Base-by-base conservation (phyloP, 2,888 invertebrate species). In the Keiferia lycopersicella region DNA sequence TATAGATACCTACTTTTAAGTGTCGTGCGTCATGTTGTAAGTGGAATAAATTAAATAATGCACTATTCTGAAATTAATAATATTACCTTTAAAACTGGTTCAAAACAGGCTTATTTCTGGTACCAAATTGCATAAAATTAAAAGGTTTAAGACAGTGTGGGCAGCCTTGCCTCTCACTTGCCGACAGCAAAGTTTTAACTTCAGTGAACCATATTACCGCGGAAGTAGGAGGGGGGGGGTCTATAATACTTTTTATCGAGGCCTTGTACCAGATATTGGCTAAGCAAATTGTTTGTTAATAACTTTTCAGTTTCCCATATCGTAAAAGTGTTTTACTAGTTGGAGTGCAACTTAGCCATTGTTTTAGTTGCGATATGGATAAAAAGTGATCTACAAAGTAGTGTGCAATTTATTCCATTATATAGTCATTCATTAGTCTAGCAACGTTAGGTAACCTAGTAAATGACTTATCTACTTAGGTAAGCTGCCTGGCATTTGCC, bases 241-340 rank as follows among this genome's bases (percentile, higher is more conserved):
- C 26, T 22, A 14, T 22, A 53, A n/a, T 61, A 65, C 66, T 66
- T 66, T 64, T 66, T 34, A 61, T 61, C 61, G 20, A 63, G 63
- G 51, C 66, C 66, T 66, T 66, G 66, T 61, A 64, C 61, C 41
- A 61, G 63, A 61, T 66, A 64, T 50, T 57, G 63, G 57, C 62
- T 45, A 58, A 56, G 61, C 57, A 14, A 61, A 62, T 64, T 48
- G 34, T 58, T 64, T 64, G 56, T 61, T 26, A 61, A 48, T 64
- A 20, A 26, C 26, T 61, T 61, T 64, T 61, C 63, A 66, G 61
- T 61, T 66, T 66, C 66, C 66, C 66, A 65, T 65, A 61, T 51
- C 39, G 26, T 53, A 58, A 59, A 62, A 38, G 30, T 50, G 53
- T 64, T 62, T 62, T 58, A n/a, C 45, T 45, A 12, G 22, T 26